phyloP scores from a whole-genome alignment of 2,888 invertebrate species.

The Ochropleura plecta region DNA sequence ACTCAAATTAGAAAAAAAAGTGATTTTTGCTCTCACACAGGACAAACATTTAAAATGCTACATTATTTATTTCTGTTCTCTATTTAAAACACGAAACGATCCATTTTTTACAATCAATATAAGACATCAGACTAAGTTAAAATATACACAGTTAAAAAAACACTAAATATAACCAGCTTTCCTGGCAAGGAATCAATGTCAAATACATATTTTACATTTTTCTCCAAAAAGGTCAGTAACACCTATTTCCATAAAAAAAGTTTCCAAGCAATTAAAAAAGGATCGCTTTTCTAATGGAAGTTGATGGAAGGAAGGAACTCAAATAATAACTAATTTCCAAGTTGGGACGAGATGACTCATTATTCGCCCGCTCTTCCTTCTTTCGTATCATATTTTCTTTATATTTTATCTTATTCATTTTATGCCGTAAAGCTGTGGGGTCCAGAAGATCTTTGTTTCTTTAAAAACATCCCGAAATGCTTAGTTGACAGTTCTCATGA shows the following conservation, averaged over 20 bases:
- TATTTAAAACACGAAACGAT: background rate
- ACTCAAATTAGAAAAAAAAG: background rate
- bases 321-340: slow-evolving; percentile 51
- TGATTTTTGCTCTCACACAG: background rate
- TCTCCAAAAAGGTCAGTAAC: slow-evolving; percentile 5
- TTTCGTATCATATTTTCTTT: slow-evolving; percentile 6
- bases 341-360: slow-evolving; percentile 26
- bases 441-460: background rate
- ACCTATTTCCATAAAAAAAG: slow-evolving; percentile 26
- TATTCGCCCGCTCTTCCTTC: background rate
- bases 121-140: background rate
- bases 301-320: slow-evolving; percentile 41
- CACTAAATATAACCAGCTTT: no score
- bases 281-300: slow-evolving; percentile 52
- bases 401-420: background rate
- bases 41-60: no score
- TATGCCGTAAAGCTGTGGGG: background rate
- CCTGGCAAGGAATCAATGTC: background rate
- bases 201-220: slow-evolving; percentile 2
- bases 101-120: background rate
- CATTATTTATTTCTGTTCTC: background rate
- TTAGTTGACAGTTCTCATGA: no score
- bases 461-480: background rate
- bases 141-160: background rate
- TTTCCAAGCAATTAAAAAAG: slow-evolving; percentile 53